Evolutionary conservation across 2,888 invertebrate species (phyloP).

Genomic region (Agrotis clavis): DNA sequence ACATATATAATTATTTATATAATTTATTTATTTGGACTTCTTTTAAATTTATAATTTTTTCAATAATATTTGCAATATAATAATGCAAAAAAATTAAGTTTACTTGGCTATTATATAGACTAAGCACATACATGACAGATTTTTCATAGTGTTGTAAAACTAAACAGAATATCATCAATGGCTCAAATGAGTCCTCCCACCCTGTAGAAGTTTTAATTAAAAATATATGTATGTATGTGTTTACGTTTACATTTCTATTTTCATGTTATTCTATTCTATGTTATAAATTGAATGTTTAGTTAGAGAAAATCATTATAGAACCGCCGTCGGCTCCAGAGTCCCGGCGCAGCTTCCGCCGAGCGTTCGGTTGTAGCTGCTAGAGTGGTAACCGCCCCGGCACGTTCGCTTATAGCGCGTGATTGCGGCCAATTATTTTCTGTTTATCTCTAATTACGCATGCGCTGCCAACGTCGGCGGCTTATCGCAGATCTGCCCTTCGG

Average conservation of each 20-base stretch:
- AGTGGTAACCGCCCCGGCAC: constrained; percentile 77
- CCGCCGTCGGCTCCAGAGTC: constrained; percentile 55
- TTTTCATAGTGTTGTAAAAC: neutral
- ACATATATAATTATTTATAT: constrained; percentile 10
- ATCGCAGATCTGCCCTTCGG: constrained; percentile 90
- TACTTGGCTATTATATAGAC: too few relatives aligned
- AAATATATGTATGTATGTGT: too few relatives aligned
- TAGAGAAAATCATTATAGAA: constrained; percentile 65
- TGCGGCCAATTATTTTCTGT: constrained; percentile 91
- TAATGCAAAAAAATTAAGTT: constrained; percentile 6
- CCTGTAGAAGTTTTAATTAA: neutral
- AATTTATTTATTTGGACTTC: neutral
- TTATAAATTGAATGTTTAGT: constrained; percentile 23
- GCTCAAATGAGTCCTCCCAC: too few relatives aligned
- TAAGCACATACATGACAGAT: too few relatives aligned
- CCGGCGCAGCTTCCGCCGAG: constrained; percentile 72
- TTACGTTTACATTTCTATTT: neutral
- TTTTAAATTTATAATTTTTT: constrained; percentile 13
- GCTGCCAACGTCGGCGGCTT: constrained; percentile 88
- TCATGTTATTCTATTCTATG: constrained; percentile 6
- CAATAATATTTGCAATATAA: neutral
- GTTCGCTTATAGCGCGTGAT: constrained; percentile 87
- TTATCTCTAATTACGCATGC: constrained; percentile 91
- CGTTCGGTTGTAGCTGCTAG: constrained; percentile 63
- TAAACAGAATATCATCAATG: neutral